Evolutionary conservation across 2,113 vertebrate species (phyloP).

Genomic region (Odocoileus hemionus): DNA sequence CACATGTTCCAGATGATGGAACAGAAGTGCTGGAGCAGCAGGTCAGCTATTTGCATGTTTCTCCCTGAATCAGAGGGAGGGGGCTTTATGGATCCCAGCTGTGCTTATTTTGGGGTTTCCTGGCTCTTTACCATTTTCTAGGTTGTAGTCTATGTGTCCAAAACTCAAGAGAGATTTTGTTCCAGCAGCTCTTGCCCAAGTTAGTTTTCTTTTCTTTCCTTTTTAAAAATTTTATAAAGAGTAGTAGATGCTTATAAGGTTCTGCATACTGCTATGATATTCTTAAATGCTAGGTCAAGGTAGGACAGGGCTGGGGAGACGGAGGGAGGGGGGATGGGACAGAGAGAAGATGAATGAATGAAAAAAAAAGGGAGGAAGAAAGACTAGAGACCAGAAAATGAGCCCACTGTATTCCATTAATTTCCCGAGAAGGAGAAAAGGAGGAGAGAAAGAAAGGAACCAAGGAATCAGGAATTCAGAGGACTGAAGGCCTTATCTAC

Average conservation of each 20-base stretch:
- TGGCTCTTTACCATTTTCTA: slow-evolving; percentile 63
- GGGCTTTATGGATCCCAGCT: slow-evolving; percentile 76
- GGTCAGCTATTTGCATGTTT: slow-evolving; percentile 57
- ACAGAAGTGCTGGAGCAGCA: slow-evolving; percentile 14
- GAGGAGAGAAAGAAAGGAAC: neutral
- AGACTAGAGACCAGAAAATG: neutral
- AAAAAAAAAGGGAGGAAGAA: neutral
- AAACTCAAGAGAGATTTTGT: neutral
- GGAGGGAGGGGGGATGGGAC: too few species aligned
- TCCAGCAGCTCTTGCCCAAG: neutral
- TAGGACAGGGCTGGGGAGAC: too few species aligned
- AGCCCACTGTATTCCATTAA: neutral
- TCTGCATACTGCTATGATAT: neutral
- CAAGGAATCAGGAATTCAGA: neutral
- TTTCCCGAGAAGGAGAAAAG: neutral
- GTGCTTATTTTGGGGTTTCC: slow-evolving; percentile 77
- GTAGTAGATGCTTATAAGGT: neutral
- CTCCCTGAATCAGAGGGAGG: slow-evolving; percentile 52
- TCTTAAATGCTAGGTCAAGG: neutral
- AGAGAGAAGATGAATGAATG: neutral
- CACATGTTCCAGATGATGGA: neutral
- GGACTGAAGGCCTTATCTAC: neutral
- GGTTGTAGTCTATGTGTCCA: slow-evolving; percentile 33
- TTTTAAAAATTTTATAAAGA: neutral
- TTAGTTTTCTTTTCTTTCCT: neutral